phyloP scores from a whole-genome alignment of 2,888 invertebrate species.

The Sinotaia quadrata region DNA sequence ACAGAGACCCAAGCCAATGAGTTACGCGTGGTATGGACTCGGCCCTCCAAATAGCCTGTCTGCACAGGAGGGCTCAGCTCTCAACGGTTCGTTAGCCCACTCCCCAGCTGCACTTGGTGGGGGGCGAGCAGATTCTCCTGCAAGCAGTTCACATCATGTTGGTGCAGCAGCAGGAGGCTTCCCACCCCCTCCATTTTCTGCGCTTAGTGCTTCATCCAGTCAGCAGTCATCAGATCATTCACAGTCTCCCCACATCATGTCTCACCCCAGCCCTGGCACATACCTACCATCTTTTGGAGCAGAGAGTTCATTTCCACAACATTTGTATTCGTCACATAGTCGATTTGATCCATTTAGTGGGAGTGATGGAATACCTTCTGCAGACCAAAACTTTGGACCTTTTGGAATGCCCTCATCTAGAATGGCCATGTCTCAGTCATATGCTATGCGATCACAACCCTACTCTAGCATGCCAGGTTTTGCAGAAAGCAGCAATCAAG shows the following conservation, averaged over 20 bases:
- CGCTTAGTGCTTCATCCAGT: slow-evolving; percentile 11
- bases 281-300: slow-evolving; percentile 22
- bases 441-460: slow-evolving; percentile 24
- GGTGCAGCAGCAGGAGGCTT: slow-evolving; percentile 7
- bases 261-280: slow-evolving; percentile 17
- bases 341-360: slow-evolving; percentile 20
- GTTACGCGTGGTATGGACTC: slow-evolving; percentile 28
- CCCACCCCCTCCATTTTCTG: slow-evolving; percentile 13
- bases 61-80: slow-evolving; percentile 4
- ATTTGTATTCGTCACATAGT: slow-evolving; percentile 22
- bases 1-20: slow-evolving; percentile 19
- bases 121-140: slow-evolving; percentile 22
- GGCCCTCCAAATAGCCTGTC: slow-evolving; percentile 24
- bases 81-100: slow-evolving; percentile 19
- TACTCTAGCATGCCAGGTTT: slow-evolving; percentile 20
- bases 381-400: slow-evolving; percentile 20
- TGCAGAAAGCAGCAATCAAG: slow-evolving; percentile 14
- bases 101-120: slow-evolving; percentile 19
- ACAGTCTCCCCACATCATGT: slow-evolving; percentile 21
- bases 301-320: slow-evolving; percentile 24
- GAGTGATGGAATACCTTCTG: slow-evolving; percentile 19
- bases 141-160: slow-evolving; percentile 15
- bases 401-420: slow-evolving; percentile 18
- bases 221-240: slow-evolving; percentile 21
- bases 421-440: slow-evolving; percentile 21